Conservation (phyloP, 2,113 vertebrate genomes). For the Nothoprocta pentlandii region DNA sequence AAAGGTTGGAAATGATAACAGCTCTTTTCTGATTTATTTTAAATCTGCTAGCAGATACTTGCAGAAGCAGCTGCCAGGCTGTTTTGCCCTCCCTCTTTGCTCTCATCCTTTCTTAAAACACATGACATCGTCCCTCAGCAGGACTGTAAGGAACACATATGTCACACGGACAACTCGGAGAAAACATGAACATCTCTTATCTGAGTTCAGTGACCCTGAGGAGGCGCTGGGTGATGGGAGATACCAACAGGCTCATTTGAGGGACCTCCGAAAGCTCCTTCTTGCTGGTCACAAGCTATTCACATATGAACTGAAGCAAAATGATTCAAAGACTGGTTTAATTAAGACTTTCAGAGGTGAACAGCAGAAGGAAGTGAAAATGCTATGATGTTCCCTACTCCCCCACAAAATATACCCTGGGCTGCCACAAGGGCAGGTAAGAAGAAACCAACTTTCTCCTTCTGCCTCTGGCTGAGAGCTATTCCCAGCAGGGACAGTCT, state of each 20-base stretch:
- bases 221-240: constrained; percentile 69
- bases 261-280: constrained; percentile 54
- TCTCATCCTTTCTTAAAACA: background rate
- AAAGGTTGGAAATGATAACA: background rate
- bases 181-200: constrained; percentile 55
- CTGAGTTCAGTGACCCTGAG: constrained; percentile 51
- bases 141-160: background rate
- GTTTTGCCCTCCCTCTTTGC: background rate
- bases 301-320: background rate
- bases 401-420: background rate
- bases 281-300: background rate
- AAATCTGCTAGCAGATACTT: background rate
- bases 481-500: background rate
- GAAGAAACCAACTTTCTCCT: background rate
- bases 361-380: background rate
- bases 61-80: constrained; percentile 41
- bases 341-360: background rate
- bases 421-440: background rate
- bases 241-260: constrained; percentile 42
- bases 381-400: rapidly evolving
- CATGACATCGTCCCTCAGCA: background rate
- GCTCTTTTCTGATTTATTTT: background rate
- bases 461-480: background rate
- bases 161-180: background rate
- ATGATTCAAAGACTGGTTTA: background rate